A percentile compares a stretch with the other conserved stretches of the same genome.
These are phyloP conservation scores for Campoletis sonorensis DNA, from an alignment of 1,140 invertebrate genomes.

Conservation along the genomic window DNA sequence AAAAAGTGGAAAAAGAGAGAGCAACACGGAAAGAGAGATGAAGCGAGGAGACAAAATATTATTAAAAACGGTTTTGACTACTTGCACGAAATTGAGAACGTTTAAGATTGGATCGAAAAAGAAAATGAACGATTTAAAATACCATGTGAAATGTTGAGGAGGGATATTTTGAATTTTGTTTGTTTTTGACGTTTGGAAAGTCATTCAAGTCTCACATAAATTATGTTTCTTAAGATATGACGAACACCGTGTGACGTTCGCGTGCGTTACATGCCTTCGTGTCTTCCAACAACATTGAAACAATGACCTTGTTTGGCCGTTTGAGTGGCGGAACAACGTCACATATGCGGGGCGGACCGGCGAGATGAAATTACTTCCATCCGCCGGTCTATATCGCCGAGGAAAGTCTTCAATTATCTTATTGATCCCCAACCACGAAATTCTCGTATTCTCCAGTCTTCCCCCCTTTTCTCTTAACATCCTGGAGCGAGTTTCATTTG, in stretches of 20 bases:
- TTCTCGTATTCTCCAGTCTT: constrained; percentile 45
- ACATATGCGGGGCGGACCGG: constrained; percentile 45
- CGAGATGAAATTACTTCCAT: constrained; percentile 61
- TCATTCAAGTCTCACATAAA: constrained; percentile 15
- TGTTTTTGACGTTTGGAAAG: too few species aligned
- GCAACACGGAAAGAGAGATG: neutral
- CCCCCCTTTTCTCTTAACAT: constrained; percentile 15
- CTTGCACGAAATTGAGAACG: too few species aligned
- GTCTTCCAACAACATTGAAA: constrained; percentile 45
- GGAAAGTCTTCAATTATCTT: constrained; percentile 68
- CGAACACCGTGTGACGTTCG: neutral
- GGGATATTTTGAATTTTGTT: too few species aligned
- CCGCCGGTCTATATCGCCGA: constrained; percentile 56
- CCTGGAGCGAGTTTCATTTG: neutral
- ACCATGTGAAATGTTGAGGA: too few species aligned
- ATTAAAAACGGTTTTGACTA: too few species aligned
- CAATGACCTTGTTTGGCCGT: constrained; percentile 54
- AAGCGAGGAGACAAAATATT: neutral
- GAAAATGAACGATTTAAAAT: too few species aligned
- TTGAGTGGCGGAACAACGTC: constrained; percentile 38
- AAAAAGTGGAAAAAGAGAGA: neutral
- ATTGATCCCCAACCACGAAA: constrained; percentile 62
- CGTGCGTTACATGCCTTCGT: too few species aligned
- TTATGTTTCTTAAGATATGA: constrained; percentile 28
- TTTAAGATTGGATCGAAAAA: too few species aligned